These are phyloP conservation scores for Piscicola geometra DNA, from an alignment of 2,888 invertebrate species.

Conservation along the genomic window DNA sequence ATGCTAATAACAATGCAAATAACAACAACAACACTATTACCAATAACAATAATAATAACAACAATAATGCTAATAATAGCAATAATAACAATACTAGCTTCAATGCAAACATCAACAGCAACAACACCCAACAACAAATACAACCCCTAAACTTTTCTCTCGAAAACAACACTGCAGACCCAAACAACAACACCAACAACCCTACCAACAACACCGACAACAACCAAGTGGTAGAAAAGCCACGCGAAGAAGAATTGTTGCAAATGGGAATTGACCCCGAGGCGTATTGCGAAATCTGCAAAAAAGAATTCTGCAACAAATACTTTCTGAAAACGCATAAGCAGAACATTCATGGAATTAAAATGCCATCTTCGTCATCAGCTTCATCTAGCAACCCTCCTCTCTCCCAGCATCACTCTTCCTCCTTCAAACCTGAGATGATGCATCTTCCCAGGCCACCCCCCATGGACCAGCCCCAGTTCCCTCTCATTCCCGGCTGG, in stretches of 20 bases:
- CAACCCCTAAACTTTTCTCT: constrained; percentile 5
- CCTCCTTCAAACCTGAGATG: neutral
- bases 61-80: neutral
- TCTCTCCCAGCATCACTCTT: neutral
- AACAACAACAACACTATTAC: neutral
- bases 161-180: neutral
- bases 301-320: constrained; percentile 95
- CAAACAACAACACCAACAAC: neutral
- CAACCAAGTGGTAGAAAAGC: constrained; percentile 30
- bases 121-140: neutral
- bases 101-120: neutral
- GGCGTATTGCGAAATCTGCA: constrained; percentile 67
- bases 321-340: constrained; percentile 95
- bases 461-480: constrained; percentile 18
- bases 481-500: constrained; percentile 24
- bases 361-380: constrained; percentile 29
- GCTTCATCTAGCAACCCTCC: neutral
- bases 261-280: constrained; percentile 56
- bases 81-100: neutral
- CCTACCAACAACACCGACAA: constrained; percentile 20
- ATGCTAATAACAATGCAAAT: neutral
- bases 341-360: constrained; percentile 91
- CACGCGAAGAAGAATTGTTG: constrained; percentile 36
- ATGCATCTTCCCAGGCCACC: neutral
- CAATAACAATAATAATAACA: neutral